Base-by-base conservation (phyloP, 2,888 invertebrate genomes). In the Plebejus argus region DNA sequence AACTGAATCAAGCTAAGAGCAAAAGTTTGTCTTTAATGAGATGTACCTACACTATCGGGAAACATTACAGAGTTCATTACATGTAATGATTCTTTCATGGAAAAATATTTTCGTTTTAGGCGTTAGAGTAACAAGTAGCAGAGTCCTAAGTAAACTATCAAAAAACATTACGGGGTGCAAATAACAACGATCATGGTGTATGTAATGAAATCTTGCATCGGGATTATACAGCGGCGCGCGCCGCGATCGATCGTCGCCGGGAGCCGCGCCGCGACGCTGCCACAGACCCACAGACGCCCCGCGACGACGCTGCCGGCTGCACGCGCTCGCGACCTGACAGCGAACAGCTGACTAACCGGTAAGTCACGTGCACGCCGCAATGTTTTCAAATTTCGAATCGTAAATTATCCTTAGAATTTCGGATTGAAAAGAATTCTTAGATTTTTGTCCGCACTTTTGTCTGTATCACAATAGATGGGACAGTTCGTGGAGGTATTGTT, bases 131-230 rank as follows among this genome's bases (percentile, higher is more conserved):
- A 33, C 33, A 66, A 33, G 61, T 61, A 28, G 61, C 23, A 79
- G 79, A 79, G 84, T 85, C 90, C 88, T 90, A 89, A 89, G 90
- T 88, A 90, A 91, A 91, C 91, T 91, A 91, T 91, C 88, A 90
- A 92, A 92, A 92, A 91, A 91, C 91, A 92, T 92, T 90, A 93
- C 91, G 89, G 93, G 92, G 93, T 93, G 92, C 91, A 93, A 93
- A 94, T 92, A 93, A 91, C 90, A 90, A 91, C 91, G 91, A 92
- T 93, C 90, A 92, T 91, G 90, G 92, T 88, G 91, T 91, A 91
- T 90, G 91, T 93, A 93, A 93, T 94, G 93, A 92, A 93, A 90
- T 93, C 90, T 92, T 91, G 92, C 91, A 92, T 90, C 89, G 91
- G 92, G 88, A 89, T 90, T 88, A 89, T 88, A 86, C 85, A 87